Evolutionary conservation across 1,140 invertebrate species (phyloP).

Genomic region (Drosophila rufa): DNA sequence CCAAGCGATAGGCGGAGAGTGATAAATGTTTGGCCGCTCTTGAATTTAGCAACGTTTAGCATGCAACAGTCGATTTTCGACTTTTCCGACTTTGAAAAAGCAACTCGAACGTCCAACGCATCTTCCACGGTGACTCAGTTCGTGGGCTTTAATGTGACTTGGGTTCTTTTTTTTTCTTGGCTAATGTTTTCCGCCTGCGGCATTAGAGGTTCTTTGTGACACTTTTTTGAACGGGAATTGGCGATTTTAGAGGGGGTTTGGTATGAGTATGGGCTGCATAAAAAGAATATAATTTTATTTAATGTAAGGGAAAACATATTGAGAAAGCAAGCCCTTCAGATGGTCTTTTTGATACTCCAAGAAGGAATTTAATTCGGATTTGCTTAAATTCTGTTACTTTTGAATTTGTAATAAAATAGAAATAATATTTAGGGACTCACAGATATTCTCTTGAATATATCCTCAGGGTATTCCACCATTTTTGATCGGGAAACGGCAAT

Average conservation of each 20-base stretch:
- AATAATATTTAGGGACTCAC: not conserved
- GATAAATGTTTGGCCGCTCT: slow-evolving; percentile 64
- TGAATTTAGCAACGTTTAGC: slow-evolving; percentile 70
- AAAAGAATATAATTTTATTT: not conserved
- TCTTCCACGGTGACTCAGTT: slow-evolving; percentile 68
- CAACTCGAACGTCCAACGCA: slow-evolving; percentile 62
- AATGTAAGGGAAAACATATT: not conserved
- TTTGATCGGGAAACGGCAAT: not conserved
- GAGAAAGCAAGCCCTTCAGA: accelerated
- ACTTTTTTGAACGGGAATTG: not conserved
- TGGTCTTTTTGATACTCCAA: not conserved
- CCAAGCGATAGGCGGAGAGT: slow-evolving; percentile 44
- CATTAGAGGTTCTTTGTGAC: slow-evolving; percentile 25
- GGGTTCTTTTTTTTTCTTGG: slow-evolving; percentile 17
- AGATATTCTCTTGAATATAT: not conserved
- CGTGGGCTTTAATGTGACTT: slow-evolving; percentile 45
- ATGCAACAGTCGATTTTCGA: slow-evolving; percentile 64
- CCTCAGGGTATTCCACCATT: too few relatives aligned
- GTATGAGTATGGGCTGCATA: not conserved
- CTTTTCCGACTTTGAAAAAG: slow-evolving; percentile 14
- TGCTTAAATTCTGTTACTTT: accelerated
- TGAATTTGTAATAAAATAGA: not conserved
- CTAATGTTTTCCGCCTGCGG: slow-evolving; percentile 54
- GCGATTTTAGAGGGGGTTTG: not conserved
- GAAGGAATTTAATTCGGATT: not conserved